Base-by-base conservation (phyloP, 2,113 vertebrate genomes). In the Chaetodon trifascialis region DNA sequence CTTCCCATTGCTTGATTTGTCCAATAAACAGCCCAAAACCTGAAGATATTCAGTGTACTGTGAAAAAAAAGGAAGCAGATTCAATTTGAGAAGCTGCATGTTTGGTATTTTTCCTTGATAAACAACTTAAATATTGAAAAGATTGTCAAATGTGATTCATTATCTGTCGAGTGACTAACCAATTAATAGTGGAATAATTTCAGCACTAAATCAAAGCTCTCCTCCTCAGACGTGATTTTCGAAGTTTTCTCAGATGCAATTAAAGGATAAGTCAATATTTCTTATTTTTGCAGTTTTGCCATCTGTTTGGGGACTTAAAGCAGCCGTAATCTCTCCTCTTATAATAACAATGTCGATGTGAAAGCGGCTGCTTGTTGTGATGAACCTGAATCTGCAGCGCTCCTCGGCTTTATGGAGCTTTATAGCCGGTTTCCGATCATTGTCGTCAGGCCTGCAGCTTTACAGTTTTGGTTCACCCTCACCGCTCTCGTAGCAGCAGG, bases 101-200 rank as follows among this genome's bases (percentile, higher is more conserved):
- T 14, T 30, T 54, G 52, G 10, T 25, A 23, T 62, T 52, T 62
- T 16, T 71, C 23, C 42, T 69, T 52, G 15, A 60, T 30, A 11
- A 68, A 70, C n/a, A 69, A 19, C 25, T 7, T 30, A 40, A 71
- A 51, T 34, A 56, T 30, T 62, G 7, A 42, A 25, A 42, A n/a
- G 11, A 49, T 23, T 36, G 46, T 65, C 7, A 54, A 42, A 72
- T 11, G 56, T 23, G 1, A 64, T 80, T 2, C 1, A 71, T 64
- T 44, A 64, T 52, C 36, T 54, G 4, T 54, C 12, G 0, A 30
- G 46, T n/a, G 16, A 63, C 15, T 25, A 6, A 25, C 6, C 47
- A 66, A n/a, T 67, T 58, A 52, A 40, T 47, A 23, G 51, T 36
- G 40, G 16, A 51, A 59, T 49, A 7, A 51, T 69, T 69, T 62